Percentiles rank a stretch among this genome's conserved stretches.
These are phyloP conservation scores for Brenthis ino DNA, from an alignment of 2,888 invertebrate genomes.

Conservation along the genomic window DNA sequence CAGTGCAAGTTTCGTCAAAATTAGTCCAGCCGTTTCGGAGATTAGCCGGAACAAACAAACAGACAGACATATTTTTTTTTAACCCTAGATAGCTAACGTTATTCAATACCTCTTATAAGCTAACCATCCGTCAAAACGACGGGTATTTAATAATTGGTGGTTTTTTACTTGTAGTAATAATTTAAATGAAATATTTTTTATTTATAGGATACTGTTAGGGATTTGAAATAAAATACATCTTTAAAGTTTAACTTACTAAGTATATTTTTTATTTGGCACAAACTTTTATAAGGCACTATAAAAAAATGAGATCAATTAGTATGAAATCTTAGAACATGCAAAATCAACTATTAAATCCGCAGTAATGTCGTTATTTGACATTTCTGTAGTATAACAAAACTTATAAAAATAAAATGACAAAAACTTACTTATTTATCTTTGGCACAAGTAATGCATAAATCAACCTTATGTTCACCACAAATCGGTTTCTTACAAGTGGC, in stretches of 20 bases:
- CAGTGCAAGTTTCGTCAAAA: no score
- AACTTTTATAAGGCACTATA: constrained; percentile 2
- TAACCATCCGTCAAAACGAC: constrained; percentile 15
- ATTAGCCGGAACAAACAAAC: no score
- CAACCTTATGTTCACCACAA: constrained; percentile 24
- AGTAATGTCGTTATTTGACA: background rate
- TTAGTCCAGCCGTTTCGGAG: no score
- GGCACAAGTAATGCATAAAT: constrained; percentile 21
- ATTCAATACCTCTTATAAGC: background rate
- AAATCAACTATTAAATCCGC: constrained; percentile 4
- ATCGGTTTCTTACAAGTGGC: constrained; percentile 5
- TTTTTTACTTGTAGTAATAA: background rate
- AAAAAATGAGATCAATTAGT: constrained; percentile 1
- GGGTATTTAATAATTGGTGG: constrained; percentile 3
- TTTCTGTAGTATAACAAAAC: background rate
- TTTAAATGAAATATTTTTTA: background rate
- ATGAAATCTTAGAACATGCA: constrained; percentile 4
- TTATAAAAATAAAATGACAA: constrained; percentile 8
- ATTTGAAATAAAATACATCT: background rate
- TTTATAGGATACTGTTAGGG: background rate
- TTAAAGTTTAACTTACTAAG: background rate
- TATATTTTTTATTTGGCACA: background rate
- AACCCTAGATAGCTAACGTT: constrained; percentile 20
- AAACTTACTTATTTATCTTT: constrained; percentile 8
- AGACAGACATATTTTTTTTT: no score